These are phyloP conservation scores for Harpegnathos saltator DNA, from an alignment of 1,140 invertebrate genomes.

Conservation along the genomic window DNA sequence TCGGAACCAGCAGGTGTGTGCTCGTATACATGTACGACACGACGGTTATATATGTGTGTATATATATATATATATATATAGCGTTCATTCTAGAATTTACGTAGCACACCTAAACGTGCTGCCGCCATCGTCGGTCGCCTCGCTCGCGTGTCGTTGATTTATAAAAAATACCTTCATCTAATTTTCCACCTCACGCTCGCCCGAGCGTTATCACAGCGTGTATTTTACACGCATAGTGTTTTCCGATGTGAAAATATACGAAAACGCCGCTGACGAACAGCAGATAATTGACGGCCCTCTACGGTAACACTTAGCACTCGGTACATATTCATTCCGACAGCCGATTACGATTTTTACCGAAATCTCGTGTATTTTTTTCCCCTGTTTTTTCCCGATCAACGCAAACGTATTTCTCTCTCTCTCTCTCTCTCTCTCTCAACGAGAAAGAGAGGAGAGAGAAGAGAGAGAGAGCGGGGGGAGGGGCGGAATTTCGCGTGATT, in stretches of 20 bases:
- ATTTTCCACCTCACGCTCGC: background rate
- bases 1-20: background rate
- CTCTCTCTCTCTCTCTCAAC: too few relatives aligned
- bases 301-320: background rate
- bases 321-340: background rate
- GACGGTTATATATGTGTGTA: too few relatives aligned
- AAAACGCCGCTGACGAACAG: background rate
- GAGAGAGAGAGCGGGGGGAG: too few relatives aligned
- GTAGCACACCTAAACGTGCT: background rate
- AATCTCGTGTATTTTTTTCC: background rate
- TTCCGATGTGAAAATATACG: slow-evolving; percentile 1
- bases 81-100: slow-evolving; percentile 30
- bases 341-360: background rate
- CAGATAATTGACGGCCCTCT: background rate
- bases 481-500: too few relatives aligned
- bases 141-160: slow-evolving; percentile 15
- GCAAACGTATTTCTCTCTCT: background rate
- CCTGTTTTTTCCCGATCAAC: background rate
- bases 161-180: slow-evolving; percentile 40
- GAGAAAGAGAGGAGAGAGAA: too few relatives aligned
- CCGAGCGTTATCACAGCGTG: background rate
- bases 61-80: background rate
- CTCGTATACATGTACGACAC: background rate
- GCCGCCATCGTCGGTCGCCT: background rate
- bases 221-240: background rate